phyloP scores from a whole-genome alignment of 2,113 vertebrate genomes.

The Serinus canaria region DNA sequence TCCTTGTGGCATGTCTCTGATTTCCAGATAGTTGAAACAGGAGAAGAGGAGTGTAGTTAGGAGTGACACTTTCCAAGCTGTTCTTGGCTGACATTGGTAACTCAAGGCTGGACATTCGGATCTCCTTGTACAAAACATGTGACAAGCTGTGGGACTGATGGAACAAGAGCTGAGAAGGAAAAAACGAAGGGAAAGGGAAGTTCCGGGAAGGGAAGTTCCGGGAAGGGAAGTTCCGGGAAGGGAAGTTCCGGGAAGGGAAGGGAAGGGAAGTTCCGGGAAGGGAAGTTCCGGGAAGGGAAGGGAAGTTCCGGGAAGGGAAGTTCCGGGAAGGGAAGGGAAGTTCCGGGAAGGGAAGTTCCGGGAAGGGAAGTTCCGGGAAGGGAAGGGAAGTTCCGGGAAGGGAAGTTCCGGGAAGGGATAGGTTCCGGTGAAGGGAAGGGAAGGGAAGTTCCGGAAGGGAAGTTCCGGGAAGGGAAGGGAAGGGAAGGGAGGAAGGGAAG shows the following conservation, averaged over 20 bases:
- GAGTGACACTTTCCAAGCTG: not conserved
- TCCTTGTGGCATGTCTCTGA: not conserved
- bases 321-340: no score
- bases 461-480: no score
- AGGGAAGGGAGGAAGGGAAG: no score
- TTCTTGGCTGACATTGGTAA: not conserved
- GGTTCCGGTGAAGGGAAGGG: no score
- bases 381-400: not conserved
- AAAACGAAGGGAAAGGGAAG: no score
- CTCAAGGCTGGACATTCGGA: not conserved
- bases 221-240: not conserved
- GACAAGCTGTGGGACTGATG: not conserved
- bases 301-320: not conserved
- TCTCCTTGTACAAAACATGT: not conserved
- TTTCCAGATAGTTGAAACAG: constrained; percentile 44
- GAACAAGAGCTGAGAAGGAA: not conserved
- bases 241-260: not conserved
- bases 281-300: not conserved
- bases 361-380: not conserved
- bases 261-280: no score
- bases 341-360: no score
- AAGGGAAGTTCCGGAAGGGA: no score
- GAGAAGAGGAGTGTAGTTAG: not conserved
- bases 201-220: not conserved
- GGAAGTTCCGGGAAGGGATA: no score